Conservation (phyloP, 2,797 vertebrate genomes). For the Sebastes hopkinsi region DNA sequence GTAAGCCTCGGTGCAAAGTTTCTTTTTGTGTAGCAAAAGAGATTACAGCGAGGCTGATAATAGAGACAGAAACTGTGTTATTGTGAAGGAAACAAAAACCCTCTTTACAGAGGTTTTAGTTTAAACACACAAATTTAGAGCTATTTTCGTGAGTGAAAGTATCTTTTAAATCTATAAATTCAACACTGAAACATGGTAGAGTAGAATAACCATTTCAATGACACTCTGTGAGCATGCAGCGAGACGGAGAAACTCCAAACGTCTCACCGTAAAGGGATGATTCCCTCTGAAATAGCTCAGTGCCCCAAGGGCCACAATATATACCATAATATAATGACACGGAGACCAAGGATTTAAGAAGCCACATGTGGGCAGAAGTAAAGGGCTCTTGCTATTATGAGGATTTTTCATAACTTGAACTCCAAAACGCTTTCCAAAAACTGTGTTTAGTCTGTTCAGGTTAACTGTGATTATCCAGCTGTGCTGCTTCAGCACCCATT, state of each 20-base stretch:
- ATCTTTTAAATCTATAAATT: constrained; percentile 2
- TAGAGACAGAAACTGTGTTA: background rate
- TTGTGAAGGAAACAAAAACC: background rate
- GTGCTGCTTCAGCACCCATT: constrained; percentile 35
- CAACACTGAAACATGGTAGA: background rate
- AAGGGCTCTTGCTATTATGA: background rate
- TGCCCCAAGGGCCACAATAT: constrained; percentile 14
- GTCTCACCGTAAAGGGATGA: background rate
- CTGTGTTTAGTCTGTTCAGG: background rate
- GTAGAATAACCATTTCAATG: background rate
- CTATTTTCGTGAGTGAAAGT: background rate
- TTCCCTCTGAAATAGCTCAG: constrained; percentile 5
- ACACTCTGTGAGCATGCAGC: background rate
- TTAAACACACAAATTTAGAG: background rate
- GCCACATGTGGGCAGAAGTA: background rate
- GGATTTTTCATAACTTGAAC: background rate
- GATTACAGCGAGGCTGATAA: constrained; percentile 8
- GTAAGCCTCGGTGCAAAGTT: constrained; percentile 4
- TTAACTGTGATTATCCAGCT: constrained; percentile 21
- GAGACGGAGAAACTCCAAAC: constrained; percentile 9
- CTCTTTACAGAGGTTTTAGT: background rate
- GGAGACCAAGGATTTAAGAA: background rate
- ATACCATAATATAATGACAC: constrained; percentile 23
- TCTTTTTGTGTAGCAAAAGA: background rate
- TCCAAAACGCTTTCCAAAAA: background rate